Base-by-base conservation (phyloP, 2,888 invertebrate genomes). In the Drosophila picticornis region DNA sequence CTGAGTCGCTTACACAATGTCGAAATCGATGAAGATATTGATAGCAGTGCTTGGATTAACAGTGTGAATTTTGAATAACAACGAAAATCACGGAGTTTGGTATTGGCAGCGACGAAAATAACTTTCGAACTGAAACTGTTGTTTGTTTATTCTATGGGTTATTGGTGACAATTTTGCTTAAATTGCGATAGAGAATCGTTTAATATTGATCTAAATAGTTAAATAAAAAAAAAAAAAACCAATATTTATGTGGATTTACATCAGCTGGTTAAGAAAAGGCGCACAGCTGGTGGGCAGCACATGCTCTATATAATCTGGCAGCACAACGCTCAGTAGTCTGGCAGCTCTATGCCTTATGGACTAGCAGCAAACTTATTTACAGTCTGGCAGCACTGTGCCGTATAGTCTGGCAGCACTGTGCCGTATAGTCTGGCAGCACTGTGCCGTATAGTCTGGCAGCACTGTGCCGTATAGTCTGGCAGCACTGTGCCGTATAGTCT, bases 11-110 rank as follows among this genome's bases (percentile, higher is more conserved):
- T 72, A 59, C 72, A 88, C 57, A 77, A 87, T 53, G 83, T 91
- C 0, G 75, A 91, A 73, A 73, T 93, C 16, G 88, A 85, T 61
- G 78, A 87, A 32, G 80, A 77, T 40, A 82, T 91, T 56, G 74
- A 84, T 50, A 40, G 9, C 19, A 48, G 51, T 1, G 58, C n/a
- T 16, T 79, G 80, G 76, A 43, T 48, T 43, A 48, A 53, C 22
- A 63, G 25, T 16, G 60, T 22, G 16, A 19, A 34, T 27, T 48
- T 62, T 2, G 48, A 55, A 43, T 64, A 55, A 72, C 25, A 40
- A 19, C n/a, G 36, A 31, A 16, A 51, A 60, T 56, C 70, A 74
- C 27, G 50, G 29, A 13, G 0, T 31, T 50, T 51, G 40, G 19
- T 51, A 36, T 25, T 43, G 43, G 25, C 27, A 46, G 16, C 9